Conservation (phyloP, 2,113 vertebrate species). For the Heloderma charlesbogerti region DNA sequence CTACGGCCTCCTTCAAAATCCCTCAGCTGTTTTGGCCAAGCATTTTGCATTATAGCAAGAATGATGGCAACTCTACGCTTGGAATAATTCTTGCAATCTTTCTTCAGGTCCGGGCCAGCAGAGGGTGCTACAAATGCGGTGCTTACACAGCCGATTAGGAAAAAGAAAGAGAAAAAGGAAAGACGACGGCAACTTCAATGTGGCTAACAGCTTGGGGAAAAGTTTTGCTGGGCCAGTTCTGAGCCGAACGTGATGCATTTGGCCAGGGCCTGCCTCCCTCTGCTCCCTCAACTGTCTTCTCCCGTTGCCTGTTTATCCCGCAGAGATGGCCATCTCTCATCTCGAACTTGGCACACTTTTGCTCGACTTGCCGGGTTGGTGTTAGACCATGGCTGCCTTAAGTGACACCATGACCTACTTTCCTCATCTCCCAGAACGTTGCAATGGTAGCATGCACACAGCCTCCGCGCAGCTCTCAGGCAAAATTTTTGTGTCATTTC, state of each 20-base stretch:
- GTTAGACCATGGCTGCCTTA: conserved; percentile 51
- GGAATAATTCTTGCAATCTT: not conserved
- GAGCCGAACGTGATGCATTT: not conserved
- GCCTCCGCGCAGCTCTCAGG: conserved; percentile 36
- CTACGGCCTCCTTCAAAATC: too few relatives aligned
- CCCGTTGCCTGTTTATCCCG: not conserved
- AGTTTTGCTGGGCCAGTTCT: not conserved
- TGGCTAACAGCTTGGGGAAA: not conserved
- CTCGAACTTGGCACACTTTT: not conserved
- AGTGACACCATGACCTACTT: conserved; percentile 72
- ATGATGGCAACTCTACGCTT: not conserved
- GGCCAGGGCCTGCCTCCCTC: not conserved
- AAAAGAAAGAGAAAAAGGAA: not conserved
- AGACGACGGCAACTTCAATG: too few relatives aligned
- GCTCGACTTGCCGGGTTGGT: conserved; percentile 4
- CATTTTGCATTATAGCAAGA: not conserved
- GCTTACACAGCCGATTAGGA: not conserved
- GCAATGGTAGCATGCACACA: not conserved
- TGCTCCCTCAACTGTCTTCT: fast-evolving
- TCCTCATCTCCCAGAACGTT: not conserved
- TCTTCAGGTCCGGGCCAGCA: not conserved
- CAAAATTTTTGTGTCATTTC: not conserved
- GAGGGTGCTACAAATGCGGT: not conserved
- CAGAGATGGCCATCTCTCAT: conserved; percentile 26
- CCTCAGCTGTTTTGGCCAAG: not conserved